A percentile compares a stretch with the other conserved stretches of the same genome.
phyloP scores from a whole-genome alignment of 2,888 invertebrate genomes.

The Vandiemenella viatica region DNA sequence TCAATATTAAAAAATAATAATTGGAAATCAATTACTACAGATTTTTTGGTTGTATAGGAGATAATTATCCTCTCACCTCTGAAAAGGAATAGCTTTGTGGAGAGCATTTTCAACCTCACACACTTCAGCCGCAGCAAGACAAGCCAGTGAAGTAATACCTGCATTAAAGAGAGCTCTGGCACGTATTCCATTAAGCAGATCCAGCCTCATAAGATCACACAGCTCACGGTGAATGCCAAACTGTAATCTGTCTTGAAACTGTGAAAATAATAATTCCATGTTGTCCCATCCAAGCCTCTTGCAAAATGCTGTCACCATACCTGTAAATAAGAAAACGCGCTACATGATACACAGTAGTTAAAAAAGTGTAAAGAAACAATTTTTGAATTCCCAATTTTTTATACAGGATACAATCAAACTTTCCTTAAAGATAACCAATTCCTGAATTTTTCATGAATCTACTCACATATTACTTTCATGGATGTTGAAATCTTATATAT shows the following conservation, averaged over 20 bases:
- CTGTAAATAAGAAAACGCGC: constrained; percentile 36
- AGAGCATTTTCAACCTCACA: constrained; percentile 60
- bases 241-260: constrained; percentile 86
- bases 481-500: too few relatives aligned
- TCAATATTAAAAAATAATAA: too few relatives aligned
- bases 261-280: constrained; percentile 72
- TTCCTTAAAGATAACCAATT: constrained; percentile 3
- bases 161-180: constrained; percentile 71
- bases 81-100: constrained; percentile 66
- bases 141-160: constrained; percentile 61
- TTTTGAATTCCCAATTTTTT: background rate
- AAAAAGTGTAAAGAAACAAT: background rate
- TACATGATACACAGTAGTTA: background rate
- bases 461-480: too few relatives aligned
- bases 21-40: too few relatives aligned
- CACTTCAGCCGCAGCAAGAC: constrained; percentile 59
- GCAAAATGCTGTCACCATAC: constrained; percentile 95
- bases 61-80: too few relatives aligned
- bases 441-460: too few relatives aligned
- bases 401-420: background rate
- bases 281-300: constrained; percentile 82
- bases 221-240: constrained; percentile 89
- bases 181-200: constrained; percentile 65
- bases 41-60: too few relatives aligned
- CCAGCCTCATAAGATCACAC: constrained; percentile 74